Percentiles rank a stretch among this genome's conserved stretches.
Conservation (phyloP, 35 echinoderm and acorn worm genomes). For the Ophiothrix spiculata region DNA sequence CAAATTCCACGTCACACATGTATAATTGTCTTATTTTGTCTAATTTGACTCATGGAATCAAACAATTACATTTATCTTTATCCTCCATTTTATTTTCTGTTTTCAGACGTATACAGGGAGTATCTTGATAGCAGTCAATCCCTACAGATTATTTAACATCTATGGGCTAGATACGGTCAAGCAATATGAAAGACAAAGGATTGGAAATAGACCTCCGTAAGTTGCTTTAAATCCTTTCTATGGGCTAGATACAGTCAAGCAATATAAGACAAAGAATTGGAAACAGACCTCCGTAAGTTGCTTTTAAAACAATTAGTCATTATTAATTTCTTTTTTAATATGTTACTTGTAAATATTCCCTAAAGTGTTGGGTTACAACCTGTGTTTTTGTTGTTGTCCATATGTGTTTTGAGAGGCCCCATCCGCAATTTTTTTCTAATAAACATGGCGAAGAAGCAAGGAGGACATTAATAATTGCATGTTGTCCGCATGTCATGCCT, state of each 20-base stretch:
- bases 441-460: too few relatives aligned
- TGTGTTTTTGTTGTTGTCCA: not conserved
- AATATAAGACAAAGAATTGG: constrained; percentile 78
- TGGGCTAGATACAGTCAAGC: constrained; percentile 76
- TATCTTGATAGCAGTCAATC: constrained; percentile 91
- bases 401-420: not conserved
- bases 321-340: not conserved
- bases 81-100: too few relatives aligned
- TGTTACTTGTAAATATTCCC: not conserved
- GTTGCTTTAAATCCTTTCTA: constrained; percentile 62
- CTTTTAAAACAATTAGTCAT: not conserved
- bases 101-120: constrained; percentile 94
- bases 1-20: too few relatives aligned
- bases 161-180: constrained; percentile 85
- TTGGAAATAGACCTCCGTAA: constrained; percentile 91
- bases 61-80: too few relatives aligned
- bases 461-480: too few relatives aligned
- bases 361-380: not conserved
- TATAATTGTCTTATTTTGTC: too few relatives aligned
- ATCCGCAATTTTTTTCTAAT: not conserved
- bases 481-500: too few relatives aligned
- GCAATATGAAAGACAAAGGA: constrained; percentile 71
- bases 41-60: too few relatives aligned
- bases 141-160: constrained; percentile 92
- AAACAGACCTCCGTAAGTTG: constrained; percentile 89